These are phyloP conservation scores for Drosophila fulvimacula DNA, from an alignment of 2,888 invertebrate genomes.

Conservation along the genomic window DNA sequence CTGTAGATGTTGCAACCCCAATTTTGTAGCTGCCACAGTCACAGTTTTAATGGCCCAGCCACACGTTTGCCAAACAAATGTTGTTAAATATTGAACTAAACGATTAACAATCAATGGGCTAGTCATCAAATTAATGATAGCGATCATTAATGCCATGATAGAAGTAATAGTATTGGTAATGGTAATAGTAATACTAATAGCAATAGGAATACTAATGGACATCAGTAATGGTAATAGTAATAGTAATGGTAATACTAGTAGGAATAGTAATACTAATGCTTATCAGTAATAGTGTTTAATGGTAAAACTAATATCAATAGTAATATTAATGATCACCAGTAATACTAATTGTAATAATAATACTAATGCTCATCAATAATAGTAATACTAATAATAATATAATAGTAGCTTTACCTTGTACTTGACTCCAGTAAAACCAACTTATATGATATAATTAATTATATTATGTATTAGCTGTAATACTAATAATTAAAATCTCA, in stretches of 20 bases:
- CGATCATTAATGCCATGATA: constrained; percentile 6
- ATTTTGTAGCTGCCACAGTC: constrained; percentile 15
- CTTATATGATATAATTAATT: neutral
- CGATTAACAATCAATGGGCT: constrained; percentile 33
- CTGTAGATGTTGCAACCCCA: constrained; percentile 24
- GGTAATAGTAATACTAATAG: neutral
- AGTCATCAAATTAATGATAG: constrained; percentile 5
- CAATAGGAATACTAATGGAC: neutral
- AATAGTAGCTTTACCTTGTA: neutral
- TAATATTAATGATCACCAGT: neutral
- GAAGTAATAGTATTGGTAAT: neutral
- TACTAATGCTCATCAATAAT: neutral
- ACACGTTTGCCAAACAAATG: constrained; percentile 38
- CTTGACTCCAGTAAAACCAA: neutral
- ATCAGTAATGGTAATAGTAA: neutral
- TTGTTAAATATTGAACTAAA: constrained; percentile 25
- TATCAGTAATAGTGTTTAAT: neutral
- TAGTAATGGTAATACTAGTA: neutral
- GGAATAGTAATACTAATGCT: neutral
- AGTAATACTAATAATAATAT: neutral
- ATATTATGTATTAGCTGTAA: neutral
- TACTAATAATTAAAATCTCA: neutral
- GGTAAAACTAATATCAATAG: too few species aligned
- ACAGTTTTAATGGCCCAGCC: constrained; percentile 18
- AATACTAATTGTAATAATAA: neutral